A percentile compares a stretch with the other conserved stretches of the same genome.
phyloP scores from a whole-genome alignment of 2,113 vertebrate species.

The Malurus cyaneus region DNA sequence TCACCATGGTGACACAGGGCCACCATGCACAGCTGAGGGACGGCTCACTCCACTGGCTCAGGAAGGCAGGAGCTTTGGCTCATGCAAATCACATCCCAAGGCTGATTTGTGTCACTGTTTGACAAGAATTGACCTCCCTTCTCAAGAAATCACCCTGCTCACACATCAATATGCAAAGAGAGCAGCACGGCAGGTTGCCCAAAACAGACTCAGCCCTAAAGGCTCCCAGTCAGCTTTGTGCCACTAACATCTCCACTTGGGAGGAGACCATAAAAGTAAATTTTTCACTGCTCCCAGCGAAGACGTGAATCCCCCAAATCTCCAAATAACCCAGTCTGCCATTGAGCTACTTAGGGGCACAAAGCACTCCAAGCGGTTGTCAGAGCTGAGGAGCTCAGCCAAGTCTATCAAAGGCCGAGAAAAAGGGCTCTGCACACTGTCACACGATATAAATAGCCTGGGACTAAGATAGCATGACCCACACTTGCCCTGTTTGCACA shows the following conservation, averaged over 20 bases:
- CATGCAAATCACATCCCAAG: background rate
- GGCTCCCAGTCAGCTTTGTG: background rate
- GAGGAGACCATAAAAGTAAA: background rate
- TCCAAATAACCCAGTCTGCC: background rate
- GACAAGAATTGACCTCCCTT: background rate
- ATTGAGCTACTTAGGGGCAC: background rate
- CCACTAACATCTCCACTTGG: background rate
- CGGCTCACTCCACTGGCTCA: background rate
- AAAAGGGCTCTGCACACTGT: background rate
- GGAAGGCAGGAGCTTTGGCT: background rate
- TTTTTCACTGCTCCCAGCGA: background rate
- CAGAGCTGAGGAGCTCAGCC: background rate
- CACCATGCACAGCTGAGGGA: background rate
- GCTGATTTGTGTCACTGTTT: background rate
- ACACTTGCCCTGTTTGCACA: background rate
- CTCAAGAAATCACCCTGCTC: background rate
- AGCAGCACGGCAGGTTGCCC: background rate
- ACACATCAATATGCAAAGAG: background rate
- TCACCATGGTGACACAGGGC: rapidly evolving
- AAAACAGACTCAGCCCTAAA: background rate
- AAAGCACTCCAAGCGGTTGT: background rate
- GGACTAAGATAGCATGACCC: constrained; percentile 4
- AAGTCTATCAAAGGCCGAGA: background rate
- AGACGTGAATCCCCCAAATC: background rate
- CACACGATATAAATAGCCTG: background rate